Evolutionary conservation across 2,888 invertebrate genomes (phyloP), one percentile per base, ranked within the genome.

Genomic region (Stenodera caucasica): DNA sequence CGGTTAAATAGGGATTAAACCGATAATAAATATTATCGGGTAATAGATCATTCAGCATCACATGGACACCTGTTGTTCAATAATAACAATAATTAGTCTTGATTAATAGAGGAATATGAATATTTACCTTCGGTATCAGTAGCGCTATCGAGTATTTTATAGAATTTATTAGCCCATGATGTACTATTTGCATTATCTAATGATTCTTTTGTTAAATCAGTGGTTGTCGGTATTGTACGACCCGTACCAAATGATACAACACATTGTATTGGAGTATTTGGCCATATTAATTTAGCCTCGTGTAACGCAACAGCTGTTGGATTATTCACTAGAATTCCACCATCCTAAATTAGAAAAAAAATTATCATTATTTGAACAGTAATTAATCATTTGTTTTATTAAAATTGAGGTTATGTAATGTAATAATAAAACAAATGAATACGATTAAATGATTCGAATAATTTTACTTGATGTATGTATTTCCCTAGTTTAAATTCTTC

Each of bases 271-370:
- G 85, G 83, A 61, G 82, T 84, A 49, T 87, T 83, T 0, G 94
- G 94, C 90, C 90, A 95, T 35, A 95, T 79, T 21, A 89, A 84
- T 67, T 87, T 87, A 0, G 93, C 91, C 81, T 96, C 96, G 76
- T 94, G 94, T 49, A 96, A 83, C 0, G 92, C 96, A 7, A 96
- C 87, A 2, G 92, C 92, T 11, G 93, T 88, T 0, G 95, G 95
- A 81, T 96, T 96, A 82, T 95, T 96, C 11, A 90, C 88, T 78
- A 94, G 82, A 70, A 94, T 87, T 29, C 95, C 94, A 65, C 35
- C 37, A 57, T 63, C 68, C n/a, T n/a, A n/a, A n/a, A n/a, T n/a
- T n/a, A n/a, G n/a, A n/a, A n/a, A n/a, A n/a, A n/a, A n/a, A n/a
- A n/a, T n/a, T n/a, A n/a, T n/a, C n/a, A n/a, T n/a, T n/a, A n/a